These are phyloP conservation scores for Thalassarche chlororhynchos DNA, from an alignment of 2,113 vertebrate genomes.

Conservation along the genomic window DNA sequence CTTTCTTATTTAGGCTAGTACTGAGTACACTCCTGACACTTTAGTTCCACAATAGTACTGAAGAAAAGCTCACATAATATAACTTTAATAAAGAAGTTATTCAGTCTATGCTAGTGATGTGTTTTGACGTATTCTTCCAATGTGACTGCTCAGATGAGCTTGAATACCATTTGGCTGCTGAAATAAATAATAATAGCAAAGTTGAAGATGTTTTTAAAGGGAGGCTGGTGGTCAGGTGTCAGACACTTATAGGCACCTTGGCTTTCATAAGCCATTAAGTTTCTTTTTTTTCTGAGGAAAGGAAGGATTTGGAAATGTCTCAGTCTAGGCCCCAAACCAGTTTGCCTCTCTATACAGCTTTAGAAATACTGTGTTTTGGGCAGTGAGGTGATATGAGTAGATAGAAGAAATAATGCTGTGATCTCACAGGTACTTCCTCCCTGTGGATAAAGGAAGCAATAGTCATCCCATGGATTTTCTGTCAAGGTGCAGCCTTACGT, in stretches of 20 bases:
- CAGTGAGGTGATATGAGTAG: background rate
- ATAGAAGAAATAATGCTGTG: background rate
- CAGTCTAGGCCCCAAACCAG: background rate
- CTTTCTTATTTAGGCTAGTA: background rate
- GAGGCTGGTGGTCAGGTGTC: background rate
- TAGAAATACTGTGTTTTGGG: background rate
- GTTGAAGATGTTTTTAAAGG: background rate
- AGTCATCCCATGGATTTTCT: background rate
- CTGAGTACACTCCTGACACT: background rate
- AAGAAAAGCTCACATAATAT: background rate
- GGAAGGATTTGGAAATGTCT: background rate
- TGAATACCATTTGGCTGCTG: background rate
- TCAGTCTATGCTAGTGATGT: background rate
- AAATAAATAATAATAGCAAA: background rate
- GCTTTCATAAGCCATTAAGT: background rate
- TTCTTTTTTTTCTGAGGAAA: background rate
- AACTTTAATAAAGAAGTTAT: background rate
- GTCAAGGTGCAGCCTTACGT: background rate
- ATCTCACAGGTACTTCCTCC: background rate
- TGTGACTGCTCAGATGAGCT: background rate
- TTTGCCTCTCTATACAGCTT: background rate
- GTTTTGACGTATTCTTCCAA: background rate
- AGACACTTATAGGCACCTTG: background rate
- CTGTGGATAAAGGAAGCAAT: background rate
- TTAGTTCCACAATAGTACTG: background rate